Evolutionary conservation across 2,797 vertebrate species (phyloP), one percentile per base, ranked within the genome.

Genomic region (Adrianichthys oophorus): DNA sequence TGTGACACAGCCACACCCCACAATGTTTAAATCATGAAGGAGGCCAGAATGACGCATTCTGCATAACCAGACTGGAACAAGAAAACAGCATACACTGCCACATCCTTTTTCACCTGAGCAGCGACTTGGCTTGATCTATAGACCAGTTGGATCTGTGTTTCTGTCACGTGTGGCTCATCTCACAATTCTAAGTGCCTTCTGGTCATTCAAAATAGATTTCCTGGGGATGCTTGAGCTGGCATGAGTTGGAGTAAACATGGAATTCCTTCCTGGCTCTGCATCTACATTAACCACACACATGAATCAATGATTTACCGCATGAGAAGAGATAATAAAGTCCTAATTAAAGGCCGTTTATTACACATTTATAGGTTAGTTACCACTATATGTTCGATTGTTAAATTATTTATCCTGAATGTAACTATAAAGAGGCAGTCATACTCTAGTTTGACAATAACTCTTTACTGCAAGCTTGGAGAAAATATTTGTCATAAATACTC

Each of bases 11-110:
- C 21, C 62, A 21, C 57, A n/a, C 50, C 48, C 48, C 13, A n/a
- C 44, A 5, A 77, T 77, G 71, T 83, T 78, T 92, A 80, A 92
- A 91, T 90, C 88, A 91, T 90, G 89, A 88, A 92, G 91, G 86
- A 91, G 82, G 78, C 44, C 73, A 79, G 72, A 83, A 79, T 87
- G 81, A 80, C 74, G 82, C 80, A 79, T 81, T 79, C 71, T 56
- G 65, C 80, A 62, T 73, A 71, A 78, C 40, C 47, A 87, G 84
- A 80, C 80, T 41, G 72, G 74, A 83, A 66, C 51, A 46, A 41
- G 67, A 77, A 83, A 81, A 84, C 73, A 56, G 78, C 72, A 68
- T 76, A 83, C 68, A 76, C 82, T 72, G 60, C 78, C 89, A 80
- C 86, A 91, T 89, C 85, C 90, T 92, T 91, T 82, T 90, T 90